Evolutionary conservation across 2,888 invertebrate genomes (phyloP).

Genomic region (Poecilobothrus nobilitatus): DNA sequence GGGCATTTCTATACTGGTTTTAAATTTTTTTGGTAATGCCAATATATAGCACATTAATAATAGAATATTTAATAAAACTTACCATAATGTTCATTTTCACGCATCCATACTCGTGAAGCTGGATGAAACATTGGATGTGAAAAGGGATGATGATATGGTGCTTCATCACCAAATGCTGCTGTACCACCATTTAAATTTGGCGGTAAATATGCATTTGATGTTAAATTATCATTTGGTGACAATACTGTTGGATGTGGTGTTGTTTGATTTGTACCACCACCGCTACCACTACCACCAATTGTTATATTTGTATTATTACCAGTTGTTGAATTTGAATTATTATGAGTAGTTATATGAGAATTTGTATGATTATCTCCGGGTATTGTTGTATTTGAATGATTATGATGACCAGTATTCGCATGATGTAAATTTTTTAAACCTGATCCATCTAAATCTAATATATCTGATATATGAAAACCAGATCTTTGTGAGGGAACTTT

Average conservation of each 20-base stretch:
- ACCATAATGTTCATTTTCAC: constrained; percentile 43
- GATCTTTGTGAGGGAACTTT: constrained; percentile 56
- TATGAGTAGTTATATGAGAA: constrained; percentile 25
- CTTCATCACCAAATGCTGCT: constrained; percentile 36
- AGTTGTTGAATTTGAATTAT: constrained; percentile 24
- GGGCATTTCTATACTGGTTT: too few relatives aligned
- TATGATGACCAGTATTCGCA: constrained; percentile 14
- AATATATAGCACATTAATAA: too few relatives aligned
- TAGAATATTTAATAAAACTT: constrained; percentile 25
- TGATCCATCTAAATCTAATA: constrained; percentile 75
- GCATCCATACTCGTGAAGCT: constrained; percentile 39
- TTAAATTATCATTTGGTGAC: constrained; percentile 18
- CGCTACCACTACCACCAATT: constrained; percentile 16
- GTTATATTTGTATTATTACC: constrained; percentile 18
- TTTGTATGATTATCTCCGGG: constrained; percentile 18
- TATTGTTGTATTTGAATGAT: constrained; percentile 10
- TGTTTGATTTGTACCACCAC: constrained; percentile 15
- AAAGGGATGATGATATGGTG: constrained; percentile 38
- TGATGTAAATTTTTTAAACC: constrained; percentile 31
- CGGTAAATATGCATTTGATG: constrained; percentile 32
- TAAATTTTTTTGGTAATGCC: too few relatives aligned
- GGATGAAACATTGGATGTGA: constrained; percentile 41
- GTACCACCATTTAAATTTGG: constrained; percentile 30
- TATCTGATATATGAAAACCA: constrained; percentile 89
- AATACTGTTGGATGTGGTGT: constrained; percentile 24